Percentiles rank a stretch among this genome's conserved stretches.
Evolutionary conservation across 2,113 vertebrate genomes (phyloP).

Genomic region (Merops nubicus): DNA sequence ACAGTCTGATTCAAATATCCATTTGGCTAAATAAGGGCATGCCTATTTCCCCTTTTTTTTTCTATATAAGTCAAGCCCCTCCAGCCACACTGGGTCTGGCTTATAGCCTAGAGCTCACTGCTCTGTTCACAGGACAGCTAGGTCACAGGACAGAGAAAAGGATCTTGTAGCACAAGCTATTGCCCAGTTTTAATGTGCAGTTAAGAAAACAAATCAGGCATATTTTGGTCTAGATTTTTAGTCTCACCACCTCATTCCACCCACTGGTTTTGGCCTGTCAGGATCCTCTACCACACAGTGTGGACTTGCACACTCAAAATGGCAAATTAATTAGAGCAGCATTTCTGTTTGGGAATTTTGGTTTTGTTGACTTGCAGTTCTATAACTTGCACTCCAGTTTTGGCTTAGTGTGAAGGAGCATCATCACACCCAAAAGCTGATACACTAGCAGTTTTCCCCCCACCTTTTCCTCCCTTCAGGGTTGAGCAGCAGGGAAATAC

Average conservation of each 20-base stretch:
- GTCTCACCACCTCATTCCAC: neutral
- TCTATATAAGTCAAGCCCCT: neutral
- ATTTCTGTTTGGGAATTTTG: neutral
- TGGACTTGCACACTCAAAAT: neutral
- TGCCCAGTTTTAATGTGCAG: fast-evolving
- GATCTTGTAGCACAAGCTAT: neutral
- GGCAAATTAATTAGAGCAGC: neutral
- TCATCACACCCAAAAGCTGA: neutral
- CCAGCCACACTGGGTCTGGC: neutral
- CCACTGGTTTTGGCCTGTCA: neutral
- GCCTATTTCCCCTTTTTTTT: neutral
- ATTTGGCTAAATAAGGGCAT: neutral
- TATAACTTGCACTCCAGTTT: neutral
- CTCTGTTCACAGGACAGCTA: neutral
- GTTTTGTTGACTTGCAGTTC: neutral
- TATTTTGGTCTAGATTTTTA: neutral
- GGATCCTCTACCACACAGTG: neutral
- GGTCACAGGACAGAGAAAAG: neutral
- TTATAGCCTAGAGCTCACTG: neutral
- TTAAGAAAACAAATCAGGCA: neutral
- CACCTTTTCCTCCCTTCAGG: neutral
- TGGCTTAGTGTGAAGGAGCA: neutral
- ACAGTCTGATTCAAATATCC: neutral
- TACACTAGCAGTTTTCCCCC: neutral
- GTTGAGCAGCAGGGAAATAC: neutral